Evolutionary conservation across 2,113 vertebrate species (phyloP).

Genomic region (Paratilapia polleni): DNA sequence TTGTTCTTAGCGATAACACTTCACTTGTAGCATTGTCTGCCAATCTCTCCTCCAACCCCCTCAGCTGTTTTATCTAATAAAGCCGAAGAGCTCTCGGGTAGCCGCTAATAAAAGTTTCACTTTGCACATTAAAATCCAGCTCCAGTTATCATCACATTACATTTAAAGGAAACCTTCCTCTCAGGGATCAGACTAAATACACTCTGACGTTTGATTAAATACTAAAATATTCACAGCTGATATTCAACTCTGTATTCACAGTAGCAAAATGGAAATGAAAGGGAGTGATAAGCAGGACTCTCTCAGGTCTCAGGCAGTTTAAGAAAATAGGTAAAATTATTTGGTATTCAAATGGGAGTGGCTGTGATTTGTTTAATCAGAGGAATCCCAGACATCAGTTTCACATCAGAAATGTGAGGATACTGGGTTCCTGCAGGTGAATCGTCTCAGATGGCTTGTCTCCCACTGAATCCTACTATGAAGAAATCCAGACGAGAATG

Average conservation of each 20-base stretch:
- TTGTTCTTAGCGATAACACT: neutral
- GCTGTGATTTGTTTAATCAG: neutral
- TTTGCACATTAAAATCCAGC: constrained; percentile 5
- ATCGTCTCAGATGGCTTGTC: neutral
- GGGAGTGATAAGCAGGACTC: neutral
- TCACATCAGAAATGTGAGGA: neutral
- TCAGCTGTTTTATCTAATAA: constrained; percentile 8
- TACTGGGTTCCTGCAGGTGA: neutral
- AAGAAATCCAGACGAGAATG: constrained; percentile 40
- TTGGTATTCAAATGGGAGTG: neutral
- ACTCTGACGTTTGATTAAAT: constrained; percentile 5
- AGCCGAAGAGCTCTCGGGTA: neutral
- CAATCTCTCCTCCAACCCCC: constrained; percentile 1
- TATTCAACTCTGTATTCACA: neutral
- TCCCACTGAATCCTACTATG: neutral
- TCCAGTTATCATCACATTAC: neutral
- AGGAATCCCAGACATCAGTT: neutral
- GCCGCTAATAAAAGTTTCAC: constrained; percentile 4
- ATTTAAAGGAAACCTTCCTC: neutral
- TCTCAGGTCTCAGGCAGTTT: neutral
- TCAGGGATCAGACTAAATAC: neutral
- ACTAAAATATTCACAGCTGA: constrained; percentile 4
- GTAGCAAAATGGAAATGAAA: neutral
- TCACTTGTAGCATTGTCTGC: constrained; percentile 10
- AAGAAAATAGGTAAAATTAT: neutral